Evolutionary conservation across 2,797 vertebrate genomes (phyloP).

Genomic region (Chanos chanos): DNA sequence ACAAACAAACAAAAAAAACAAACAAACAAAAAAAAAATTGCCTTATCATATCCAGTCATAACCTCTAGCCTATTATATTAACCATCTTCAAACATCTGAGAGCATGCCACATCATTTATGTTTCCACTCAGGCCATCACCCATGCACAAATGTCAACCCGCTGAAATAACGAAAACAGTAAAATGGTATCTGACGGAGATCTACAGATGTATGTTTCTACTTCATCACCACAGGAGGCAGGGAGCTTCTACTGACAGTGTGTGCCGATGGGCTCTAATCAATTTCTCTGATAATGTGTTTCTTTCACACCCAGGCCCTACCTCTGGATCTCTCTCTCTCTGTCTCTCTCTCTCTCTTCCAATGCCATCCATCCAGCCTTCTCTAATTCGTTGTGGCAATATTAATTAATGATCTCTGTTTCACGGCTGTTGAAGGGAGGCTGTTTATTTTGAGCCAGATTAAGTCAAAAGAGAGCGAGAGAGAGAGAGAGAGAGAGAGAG

Average conservation of each 20-base stretch:
- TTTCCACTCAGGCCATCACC: too few species aligned
- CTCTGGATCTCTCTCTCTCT: conserved; percentile 35
- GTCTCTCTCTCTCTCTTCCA: conserved; percentile 12
- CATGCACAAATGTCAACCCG: too few species aligned
- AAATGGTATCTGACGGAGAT: too few species aligned
- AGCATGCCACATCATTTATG: too few species aligned
- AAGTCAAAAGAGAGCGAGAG: conserved; percentile 45
- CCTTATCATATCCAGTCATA: not conserved
- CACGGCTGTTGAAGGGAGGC: conserved; percentile 55
- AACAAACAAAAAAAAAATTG: not conserved
- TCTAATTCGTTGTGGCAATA: conserved; percentile 81
- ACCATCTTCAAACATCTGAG: too few species aligned
- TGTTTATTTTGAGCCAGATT: conserved; percentile 79
- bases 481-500: conserved; percentile 48
- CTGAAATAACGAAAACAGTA: too few species aligned
- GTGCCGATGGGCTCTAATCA: conserved; percentile 56
- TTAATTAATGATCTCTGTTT: conserved; percentile 83
- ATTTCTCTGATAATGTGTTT: conserved; percentile 55
- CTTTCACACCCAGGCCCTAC: conserved; percentile 43
- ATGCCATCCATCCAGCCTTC: conserved; percentile 51
- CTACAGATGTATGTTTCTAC: too few species aligned
- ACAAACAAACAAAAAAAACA: not conserved
- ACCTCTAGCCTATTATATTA: too few species aligned
- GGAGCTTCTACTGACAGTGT: conserved; percentile 18
- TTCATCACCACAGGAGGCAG: too few species aligned